Evolutionary conservation across 2,888 invertebrate genomes (phyloP).

Genomic region (Theristus sp.): DNA sequence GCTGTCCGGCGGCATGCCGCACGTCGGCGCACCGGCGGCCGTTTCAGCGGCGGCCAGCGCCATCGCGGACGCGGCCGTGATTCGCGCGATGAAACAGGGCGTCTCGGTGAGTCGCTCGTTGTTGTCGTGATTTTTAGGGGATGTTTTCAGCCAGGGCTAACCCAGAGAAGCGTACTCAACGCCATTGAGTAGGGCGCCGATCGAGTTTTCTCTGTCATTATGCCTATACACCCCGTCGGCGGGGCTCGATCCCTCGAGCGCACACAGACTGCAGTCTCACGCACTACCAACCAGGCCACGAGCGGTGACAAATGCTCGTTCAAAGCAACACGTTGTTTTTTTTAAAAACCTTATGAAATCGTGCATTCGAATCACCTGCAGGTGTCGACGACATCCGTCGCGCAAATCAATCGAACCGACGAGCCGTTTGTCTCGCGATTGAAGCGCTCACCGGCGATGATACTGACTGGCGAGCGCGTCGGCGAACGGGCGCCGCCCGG

Average conservation of each 20-base stretch:
- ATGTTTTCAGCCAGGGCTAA: too few species aligned
- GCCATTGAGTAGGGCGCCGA: too few species aligned
- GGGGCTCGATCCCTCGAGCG: too few species aligned
- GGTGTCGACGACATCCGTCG: background rate
- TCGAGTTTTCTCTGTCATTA: too few species aligned
- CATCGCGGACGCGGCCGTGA: background rate
- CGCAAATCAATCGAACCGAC: background rate
- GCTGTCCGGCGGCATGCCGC: background rate
- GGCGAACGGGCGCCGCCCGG: background rate
- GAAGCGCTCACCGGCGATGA: constrained; percentile 29
- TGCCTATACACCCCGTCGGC: too few species aligned
- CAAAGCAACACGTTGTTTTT: too few species aligned
- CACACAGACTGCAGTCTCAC: too few species aligned
- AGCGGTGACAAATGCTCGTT: too few species aligned
- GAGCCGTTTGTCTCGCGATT: constrained; percentile 12
- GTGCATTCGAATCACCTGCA: background rate
- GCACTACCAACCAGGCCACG: too few species aligned
- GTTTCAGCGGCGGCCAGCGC: background rate
- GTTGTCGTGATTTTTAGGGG: background rate
- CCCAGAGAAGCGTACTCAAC: too few species aligned
- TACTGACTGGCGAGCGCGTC: constrained; percentile 11
- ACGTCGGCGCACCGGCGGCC: too few species aligned
- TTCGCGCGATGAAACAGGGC: background rate
- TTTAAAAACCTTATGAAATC: background rate
- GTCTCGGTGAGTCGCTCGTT: background rate